Base-by-base conservation (phyloP, 2,888 invertebrate genomes). In the Cephus nigrinus region DNA sequence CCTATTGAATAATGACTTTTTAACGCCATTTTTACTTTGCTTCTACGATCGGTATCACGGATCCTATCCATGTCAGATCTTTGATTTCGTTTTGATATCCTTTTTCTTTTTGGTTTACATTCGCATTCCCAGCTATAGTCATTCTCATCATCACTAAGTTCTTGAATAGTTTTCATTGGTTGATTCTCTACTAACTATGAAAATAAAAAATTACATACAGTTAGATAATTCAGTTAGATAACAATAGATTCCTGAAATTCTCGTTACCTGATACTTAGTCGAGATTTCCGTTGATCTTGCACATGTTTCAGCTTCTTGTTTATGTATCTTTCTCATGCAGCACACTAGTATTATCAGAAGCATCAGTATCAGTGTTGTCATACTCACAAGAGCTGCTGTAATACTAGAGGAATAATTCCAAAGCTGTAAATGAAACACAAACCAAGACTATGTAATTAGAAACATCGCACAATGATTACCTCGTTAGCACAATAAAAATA, bases 331-430 rank as follows among this genome's bases (percentile, higher is more conserved):
- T 81, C 86, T 40, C 12, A 78, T 73, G 68, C 85, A 86, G 30
- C 85, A 84, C 9, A 83, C 36, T 76, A 83, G 73, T 81, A 83
- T 40, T 34, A 88, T 80, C 68, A 80, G 76, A 1, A 81, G 81
- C 68, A 86, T 83, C 33, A 82, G 78, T 12, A 87, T 75, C 9
- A 85, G 78, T n/a, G 81, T 82, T 69, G 82, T 80, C 69, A 87
- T 31, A 34, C 83, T 79, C 11, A 80, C 81, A 11, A 86, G 73
- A 72, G 84, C 80, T 55, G 84, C 80, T 71, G 85, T 79, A 12
- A 85, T 72, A 23, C 84, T 80, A 5, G 86, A 85, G 5, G 85
- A 86, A 33, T 85, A 86, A 78, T 80, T 83, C 87, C 87, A 87
- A 0, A 88, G 79, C 88, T 87, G 71, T n/a, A 79, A 74, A 78